Conservation (phyloP, 2,797 vertebrate genomes). For the Mionectes olivaceus region DNA sequence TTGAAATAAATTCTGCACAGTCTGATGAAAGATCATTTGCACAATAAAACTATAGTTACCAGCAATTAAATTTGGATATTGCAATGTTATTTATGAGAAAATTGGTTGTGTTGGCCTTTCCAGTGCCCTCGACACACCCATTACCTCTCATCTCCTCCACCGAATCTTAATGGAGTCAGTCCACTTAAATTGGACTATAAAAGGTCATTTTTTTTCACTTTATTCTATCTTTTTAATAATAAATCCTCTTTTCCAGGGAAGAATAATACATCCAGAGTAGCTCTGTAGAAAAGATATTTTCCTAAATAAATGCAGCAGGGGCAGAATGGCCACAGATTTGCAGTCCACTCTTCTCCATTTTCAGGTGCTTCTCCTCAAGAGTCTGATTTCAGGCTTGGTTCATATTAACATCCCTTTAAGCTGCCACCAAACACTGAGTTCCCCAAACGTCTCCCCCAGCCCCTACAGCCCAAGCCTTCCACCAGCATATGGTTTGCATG, state of each 20-base stretch:
- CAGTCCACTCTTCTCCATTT: background rate
- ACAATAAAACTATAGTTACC: background rate
- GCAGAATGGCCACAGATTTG: background rate
- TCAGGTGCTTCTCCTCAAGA: background rate
- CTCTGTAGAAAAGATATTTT: background rate
- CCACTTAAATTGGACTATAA: background rate
- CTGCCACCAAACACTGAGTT: background rate
- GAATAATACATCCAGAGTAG: background rate
- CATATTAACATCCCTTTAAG: background rate
- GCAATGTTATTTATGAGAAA: background rate
- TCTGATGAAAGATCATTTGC: background rate
- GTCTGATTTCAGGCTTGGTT: background rate
- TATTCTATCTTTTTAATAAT: background rate
- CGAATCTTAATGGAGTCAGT: background rate
- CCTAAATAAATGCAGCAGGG: background rate
- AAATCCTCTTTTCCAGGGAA: background rate
- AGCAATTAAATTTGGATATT: background rate
- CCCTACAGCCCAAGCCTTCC: background rate
- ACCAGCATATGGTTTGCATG: background rate
- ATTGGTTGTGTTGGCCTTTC: background rate
- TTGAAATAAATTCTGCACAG: background rate
- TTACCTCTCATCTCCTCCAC: background rate
- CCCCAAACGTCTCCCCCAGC: background rate
- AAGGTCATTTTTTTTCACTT: background rate
- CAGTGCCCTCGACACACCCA: background rate